Evolutionary conservation across 2,888 invertebrate genomes (phyloP).

Genomic region (Cephus rjabovi): DNA sequence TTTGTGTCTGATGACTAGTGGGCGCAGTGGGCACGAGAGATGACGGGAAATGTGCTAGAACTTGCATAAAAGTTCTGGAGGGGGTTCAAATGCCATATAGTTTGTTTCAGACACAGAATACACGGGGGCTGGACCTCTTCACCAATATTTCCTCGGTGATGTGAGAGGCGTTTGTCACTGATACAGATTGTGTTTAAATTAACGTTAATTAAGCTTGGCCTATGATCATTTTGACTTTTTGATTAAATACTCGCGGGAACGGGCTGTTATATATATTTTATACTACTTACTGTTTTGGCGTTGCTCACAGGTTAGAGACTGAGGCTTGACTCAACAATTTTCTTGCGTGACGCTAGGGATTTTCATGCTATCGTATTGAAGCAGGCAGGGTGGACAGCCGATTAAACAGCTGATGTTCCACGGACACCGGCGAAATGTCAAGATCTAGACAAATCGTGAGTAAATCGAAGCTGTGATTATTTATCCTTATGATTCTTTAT

Average conservation of each 20-base stretch:
- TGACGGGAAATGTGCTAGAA: too few species aligned
- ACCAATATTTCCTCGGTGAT: too few species aligned
- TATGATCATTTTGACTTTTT: neutral
- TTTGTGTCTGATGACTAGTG: too few species aligned
- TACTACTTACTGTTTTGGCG: neutral
- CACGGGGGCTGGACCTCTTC: too few species aligned
- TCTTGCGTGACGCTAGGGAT: constrained; percentile 33
- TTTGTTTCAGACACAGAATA: too few species aligned
- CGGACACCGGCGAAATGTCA: constrained; percentile 66
- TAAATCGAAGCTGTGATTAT: constrained; percentile 26
- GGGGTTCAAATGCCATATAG: too few species aligned
- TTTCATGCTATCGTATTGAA: constrained; percentile 21
- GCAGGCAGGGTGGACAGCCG: constrained; percentile 31
- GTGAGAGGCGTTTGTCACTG: neutral
- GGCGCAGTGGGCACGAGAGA: too few species aligned
- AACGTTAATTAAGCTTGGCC: neutral
- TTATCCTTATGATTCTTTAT: neutral
- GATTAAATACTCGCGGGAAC: neutral
- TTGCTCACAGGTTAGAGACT: constrained; percentile 13
- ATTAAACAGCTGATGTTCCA: constrained; percentile 62
- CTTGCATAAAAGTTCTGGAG: too few species aligned
- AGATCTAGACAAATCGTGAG: constrained; percentile 65
- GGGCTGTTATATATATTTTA: neutral
- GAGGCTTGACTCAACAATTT: constrained; percentile 62
- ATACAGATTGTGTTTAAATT: neutral